Evolutionary conservation across 2,888 invertebrate species (phyloP), one percentile per base, ranked within the genome.

Genomic region (Lasius fuliginosus): DNA sequence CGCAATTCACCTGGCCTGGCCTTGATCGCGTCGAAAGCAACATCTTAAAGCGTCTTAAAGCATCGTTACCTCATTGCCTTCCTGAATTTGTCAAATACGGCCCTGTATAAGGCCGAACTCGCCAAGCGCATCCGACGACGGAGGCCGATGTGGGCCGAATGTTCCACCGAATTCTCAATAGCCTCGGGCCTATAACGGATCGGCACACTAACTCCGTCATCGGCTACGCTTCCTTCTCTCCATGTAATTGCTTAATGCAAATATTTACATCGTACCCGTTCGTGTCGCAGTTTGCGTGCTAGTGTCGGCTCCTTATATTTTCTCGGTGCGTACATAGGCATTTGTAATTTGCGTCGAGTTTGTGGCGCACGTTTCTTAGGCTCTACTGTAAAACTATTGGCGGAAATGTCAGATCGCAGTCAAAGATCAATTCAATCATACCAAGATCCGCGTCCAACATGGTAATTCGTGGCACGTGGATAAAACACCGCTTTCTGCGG

Each of bases 161-260:
- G 87, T 90, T 87, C 90, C 92, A 89, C 91, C 93, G 92, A 94
- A 94, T 93, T 93, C 91, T 91, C 90, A 91, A 93, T 91, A 90
- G 94, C 94, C 94, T 90, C 90, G 86, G 93, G 94, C 93, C 89
- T 86, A 92, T 94, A 94, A 94, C 94, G 94, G 94, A 92, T 88
- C 93, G 93, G 88, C 94, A 93, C 90, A 94, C 94, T 93, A 92
- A 94, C 93, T 94, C 87, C 87, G 85, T 85, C 85, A 42, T 68
- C 83, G 84, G 56, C 73, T 81, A 86, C 81, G 82, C 77, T 86
- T 75, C 77, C 77, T 73, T 58, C 42, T 49, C 46, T 36, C 15
- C 53, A n/a, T 53, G 85, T 87, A 87, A 90, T 89, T 85, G 82
- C 68, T 65, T 85, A 56, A 79, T 83, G 89, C 87, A 85, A 90